Percentiles rank a stretch among this genome's conserved stretches.
Evolutionary conservation across 1,140 invertebrate genomes (phyloP).

Genomic region (Capitella teleta): DNA sequence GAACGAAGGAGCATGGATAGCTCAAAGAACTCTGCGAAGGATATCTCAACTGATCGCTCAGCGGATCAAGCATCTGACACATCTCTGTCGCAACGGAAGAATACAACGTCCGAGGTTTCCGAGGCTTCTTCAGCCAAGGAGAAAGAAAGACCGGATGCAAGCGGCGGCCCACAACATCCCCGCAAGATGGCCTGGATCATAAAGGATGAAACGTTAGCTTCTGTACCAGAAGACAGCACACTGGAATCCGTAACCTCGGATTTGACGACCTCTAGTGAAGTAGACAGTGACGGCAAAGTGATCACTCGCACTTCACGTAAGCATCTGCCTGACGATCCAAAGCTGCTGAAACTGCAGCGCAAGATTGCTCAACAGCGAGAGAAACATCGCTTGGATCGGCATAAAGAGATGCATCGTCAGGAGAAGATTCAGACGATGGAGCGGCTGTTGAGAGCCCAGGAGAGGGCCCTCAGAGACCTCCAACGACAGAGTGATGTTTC

Average conservation of each 20-base stretch:
- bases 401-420: slow-evolving; percentile 16
- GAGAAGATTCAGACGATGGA: slow-evolving; percentile 31
- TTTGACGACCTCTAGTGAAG: slow-evolving; percentile 10
- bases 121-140: no score
- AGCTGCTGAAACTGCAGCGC: slow-evolving; percentile 9
- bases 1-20: no score
- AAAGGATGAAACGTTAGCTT: slow-evolving; percentile 9
- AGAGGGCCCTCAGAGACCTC: no score
- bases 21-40: no score
- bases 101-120: no score
- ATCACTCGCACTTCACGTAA: background rate
- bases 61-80: no score
- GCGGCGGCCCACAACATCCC: background rate
- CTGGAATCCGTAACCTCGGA: slow-evolving; percentile 13
- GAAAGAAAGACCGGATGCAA: no score
- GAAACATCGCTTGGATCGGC: slow-evolving; percentile 5
- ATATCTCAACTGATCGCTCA: no score
- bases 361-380: slow-evolving; percentile 13
- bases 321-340: slow-evolving; percentile 13
- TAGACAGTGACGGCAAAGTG: slow-evolving; percentile 3
- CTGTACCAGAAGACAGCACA: slow-evolving; percentile 19
- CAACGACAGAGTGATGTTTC: no score
- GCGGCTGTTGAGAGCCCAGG: slow-evolving; percentile 2
- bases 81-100: no score
- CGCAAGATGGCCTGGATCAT: slow-evolving; percentile 9